Evolutionary conservation across 2,113 vertebrate genomes (phyloP).

Genomic region (Hypocryptadius cinnamomeus): DNA sequence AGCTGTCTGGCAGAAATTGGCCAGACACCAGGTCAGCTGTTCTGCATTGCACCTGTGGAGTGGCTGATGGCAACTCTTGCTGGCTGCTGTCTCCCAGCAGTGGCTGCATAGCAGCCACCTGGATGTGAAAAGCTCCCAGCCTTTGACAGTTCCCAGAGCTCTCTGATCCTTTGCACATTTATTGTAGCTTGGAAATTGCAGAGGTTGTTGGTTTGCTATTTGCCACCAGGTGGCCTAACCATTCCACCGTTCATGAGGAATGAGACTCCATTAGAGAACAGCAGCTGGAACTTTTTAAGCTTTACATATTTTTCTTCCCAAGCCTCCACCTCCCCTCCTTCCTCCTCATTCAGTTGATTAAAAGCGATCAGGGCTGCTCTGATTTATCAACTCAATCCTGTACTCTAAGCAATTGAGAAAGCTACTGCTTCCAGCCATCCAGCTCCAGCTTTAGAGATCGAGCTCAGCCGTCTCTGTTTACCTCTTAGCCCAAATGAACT

Average conservation of each 20-base stretch:
- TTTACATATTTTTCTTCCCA: slow-evolving; percentile 37
- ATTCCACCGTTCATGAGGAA: slow-evolving; percentile 42
- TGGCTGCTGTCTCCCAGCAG: background rate
- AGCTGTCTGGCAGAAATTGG: background rate
- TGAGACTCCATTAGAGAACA: background rate
- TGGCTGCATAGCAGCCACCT: background rate
- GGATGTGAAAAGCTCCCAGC: background rate
- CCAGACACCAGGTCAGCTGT: background rate
- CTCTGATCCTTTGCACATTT: background rate
- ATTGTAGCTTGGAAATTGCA: background rate
- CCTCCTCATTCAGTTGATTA: slow-evolving; percentile 35
- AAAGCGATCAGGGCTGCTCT: slow-evolving; percentile 29
- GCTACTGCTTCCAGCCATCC: background rate
- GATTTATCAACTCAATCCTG: slow-evolving; percentile 23
- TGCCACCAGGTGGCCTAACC: slow-evolving; percentile 72
- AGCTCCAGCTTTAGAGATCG: background rate
- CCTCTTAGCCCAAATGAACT: background rate
- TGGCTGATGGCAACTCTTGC: background rate
- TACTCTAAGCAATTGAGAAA: background rate
- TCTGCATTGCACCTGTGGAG: background rate
- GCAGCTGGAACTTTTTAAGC: slow-evolving; percentile 50
- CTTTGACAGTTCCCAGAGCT: background rate
- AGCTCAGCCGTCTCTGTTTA: background rate
- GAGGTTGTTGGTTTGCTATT: background rate
- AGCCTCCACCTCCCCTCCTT: slow-evolving; percentile 1